Conservation (phyloP, 2,797 vertebrate genomes). For the Hydrolagus colliei region DNA sequence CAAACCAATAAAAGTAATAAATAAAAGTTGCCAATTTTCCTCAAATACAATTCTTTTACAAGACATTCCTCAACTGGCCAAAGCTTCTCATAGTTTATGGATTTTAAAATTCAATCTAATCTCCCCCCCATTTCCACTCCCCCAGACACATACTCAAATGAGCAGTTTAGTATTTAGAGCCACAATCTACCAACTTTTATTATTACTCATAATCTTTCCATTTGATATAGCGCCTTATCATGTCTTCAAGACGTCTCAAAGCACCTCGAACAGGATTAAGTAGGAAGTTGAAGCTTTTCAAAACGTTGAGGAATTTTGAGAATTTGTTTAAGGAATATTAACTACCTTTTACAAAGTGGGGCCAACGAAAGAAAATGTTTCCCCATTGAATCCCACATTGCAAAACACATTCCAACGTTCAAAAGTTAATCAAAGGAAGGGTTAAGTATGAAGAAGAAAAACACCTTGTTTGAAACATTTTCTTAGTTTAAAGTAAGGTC, state of each 20-base stretch:
- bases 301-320: neutral
- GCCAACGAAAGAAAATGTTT: neutral
- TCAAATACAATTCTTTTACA: too few species aligned
- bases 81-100: too few species aligned
- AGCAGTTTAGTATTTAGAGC: neutral
- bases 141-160: neutral
- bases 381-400: neutral
- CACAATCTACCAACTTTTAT: neutral
- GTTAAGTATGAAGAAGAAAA: neutral
- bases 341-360: too few species aligned
- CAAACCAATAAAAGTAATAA: neutral
- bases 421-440: conserved; percentile 16
- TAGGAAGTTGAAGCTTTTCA: neutral
- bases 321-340: too few species aligned
- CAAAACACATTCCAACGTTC: neutral
- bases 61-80: too few species aligned
- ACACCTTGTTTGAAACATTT: neutral
- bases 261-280: too few species aligned
- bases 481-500: neutral
- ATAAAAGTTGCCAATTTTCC: neutral
- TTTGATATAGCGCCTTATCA: too few species aligned
- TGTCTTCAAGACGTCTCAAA: too few species aligned
- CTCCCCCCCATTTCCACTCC: neutral
- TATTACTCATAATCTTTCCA: too few species aligned
- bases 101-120: neutral